Base-by-base conservation (phyloP, 1,140 invertebrate species). In the Apolygus lucorum region DNA sequence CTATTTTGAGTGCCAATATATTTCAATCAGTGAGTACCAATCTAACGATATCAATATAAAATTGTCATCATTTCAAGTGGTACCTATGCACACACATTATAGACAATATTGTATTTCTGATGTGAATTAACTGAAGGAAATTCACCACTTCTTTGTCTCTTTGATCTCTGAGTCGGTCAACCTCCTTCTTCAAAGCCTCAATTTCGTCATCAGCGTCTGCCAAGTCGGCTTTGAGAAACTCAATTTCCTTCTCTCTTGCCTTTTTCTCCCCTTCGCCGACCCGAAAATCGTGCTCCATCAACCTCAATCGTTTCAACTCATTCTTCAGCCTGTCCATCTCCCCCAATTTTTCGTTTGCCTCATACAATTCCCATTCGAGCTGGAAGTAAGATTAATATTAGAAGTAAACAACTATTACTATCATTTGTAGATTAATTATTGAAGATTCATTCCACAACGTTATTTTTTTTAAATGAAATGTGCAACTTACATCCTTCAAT, bases 131-230 rank as follows among this genome's bases (percentile, higher is more conserved):
- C 8, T 11, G 11, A 8, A 21, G 22, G 8, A 13, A 13, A 17
- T 21, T 59, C 11, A 59, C 54, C 22, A 59, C 54, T 59, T 59
- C 54, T 24, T 59, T 59, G 4, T 59, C 54, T 59, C 22, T 59
- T 24, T 59, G 54, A 4, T 4, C 13, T 24, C 22, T 59, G 13
- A 59, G 13, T 4, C 54, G 22, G 4, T 59, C 54, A 4, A 59
- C 4, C 22, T 59, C 54, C 22, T 59, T 59, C 22, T 22, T 59
- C 22, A 59, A 17, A 4, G 8, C 22, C 4, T 59, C 11, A 4
- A 59, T 24, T 24, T 59, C 54, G 54, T 59, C 4, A 24, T 59
- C 54, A 4, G 54, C 54, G 8, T 59, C 54, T 13, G 11, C 11
- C 13, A 59, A 17, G 11, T 59, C 54, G 4, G 11, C 54, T 22